Conservation (phyloP, 1,140 invertebrate species). For the Homalodisca vitripennis region DNA sequence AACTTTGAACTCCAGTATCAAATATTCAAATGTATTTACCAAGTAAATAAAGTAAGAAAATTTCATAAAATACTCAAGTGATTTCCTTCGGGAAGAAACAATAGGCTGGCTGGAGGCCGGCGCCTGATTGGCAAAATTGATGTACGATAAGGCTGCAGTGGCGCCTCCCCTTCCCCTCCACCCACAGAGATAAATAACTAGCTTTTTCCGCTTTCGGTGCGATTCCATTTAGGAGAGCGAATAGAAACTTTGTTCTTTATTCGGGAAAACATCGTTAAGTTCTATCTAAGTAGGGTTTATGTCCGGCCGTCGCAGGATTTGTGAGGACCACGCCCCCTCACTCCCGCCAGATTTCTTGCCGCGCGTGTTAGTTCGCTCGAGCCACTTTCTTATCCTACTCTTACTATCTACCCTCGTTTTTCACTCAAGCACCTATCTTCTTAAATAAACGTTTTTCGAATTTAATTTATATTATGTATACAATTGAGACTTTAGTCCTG, state of each 20-base stretch:
- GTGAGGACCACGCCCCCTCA: neutral
- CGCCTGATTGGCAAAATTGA: neutral
- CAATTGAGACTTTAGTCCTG: no score
- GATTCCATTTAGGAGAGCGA: conserved; percentile 39
- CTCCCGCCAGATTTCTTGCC: neutral
- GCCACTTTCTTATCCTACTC: neutral
- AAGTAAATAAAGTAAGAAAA: no score
- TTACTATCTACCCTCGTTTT: no score
- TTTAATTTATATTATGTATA: no score
- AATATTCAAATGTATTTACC: no score
- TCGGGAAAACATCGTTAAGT: conserved; percentile 39
- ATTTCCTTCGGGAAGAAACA: no score
- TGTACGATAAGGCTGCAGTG: neutral
- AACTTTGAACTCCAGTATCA: no score
- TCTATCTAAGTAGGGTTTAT: conserved; percentile 39
- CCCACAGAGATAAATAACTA: conserved; percentile 37
- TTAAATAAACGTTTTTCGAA: no score
- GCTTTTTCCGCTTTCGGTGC: conserved; percentile 40
- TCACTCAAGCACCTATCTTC: no score
- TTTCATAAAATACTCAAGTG: no score
- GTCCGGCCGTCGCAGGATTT: conserved; percentile 36
- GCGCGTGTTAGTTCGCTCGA: neutral
- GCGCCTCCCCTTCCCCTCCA: no score
- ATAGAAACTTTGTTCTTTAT: conserved; percentile 39
- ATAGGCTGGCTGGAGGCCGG: neutral